phyloP scores from a whole-genome alignment of 2,113 vertebrate species.

The Passer montanus region DNA sequence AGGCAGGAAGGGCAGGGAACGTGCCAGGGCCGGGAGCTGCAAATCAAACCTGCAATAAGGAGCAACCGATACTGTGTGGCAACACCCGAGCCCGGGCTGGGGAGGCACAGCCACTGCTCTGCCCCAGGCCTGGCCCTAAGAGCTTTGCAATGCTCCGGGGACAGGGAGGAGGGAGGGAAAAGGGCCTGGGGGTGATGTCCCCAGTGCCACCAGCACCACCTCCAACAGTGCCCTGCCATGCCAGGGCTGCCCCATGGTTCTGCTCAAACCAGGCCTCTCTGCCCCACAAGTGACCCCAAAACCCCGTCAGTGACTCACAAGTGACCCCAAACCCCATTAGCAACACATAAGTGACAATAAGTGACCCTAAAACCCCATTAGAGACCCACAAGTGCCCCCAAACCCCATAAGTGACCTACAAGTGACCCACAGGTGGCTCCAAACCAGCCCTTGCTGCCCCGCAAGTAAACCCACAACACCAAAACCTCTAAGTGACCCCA shows the following conservation, averaged over 20 bases:
- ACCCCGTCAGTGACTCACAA: neutral
- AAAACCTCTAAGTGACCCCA: neutral
- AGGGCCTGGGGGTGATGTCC: accelerated
- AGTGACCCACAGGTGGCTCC: neutral
- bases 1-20: neutral
- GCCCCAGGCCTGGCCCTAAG: neutral
- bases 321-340: neutral
- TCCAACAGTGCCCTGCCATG: neutral
- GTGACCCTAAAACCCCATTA: neutral
- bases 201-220: neutral
- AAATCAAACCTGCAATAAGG: neutral
- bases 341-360: neutral
- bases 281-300: neutral
- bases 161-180: neutral
- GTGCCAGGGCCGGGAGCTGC: neutral
- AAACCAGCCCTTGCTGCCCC: neutral
- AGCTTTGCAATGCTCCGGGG: neutral
- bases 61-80: neutral
- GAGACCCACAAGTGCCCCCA: neutral
- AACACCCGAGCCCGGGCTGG: neutral
- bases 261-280: neutral
- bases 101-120: accelerated
- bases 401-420: neutral
- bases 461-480: neutral
- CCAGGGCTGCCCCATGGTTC: neutral